Base-by-base conservation (phyloP, 2,113 vertebrate species). In the Rhynchomys soricoides region DNA sequence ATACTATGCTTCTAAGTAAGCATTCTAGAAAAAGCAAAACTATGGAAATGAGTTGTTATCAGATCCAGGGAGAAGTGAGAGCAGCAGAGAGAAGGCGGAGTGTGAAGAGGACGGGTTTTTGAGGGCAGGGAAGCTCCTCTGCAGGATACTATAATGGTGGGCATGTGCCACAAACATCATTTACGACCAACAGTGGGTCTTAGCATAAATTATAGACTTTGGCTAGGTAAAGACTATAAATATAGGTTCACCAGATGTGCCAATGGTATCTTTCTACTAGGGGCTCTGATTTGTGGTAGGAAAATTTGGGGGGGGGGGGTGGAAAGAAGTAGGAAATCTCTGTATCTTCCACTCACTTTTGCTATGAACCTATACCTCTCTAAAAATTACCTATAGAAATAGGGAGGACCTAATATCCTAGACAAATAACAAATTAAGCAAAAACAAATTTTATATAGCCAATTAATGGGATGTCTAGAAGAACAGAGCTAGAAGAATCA, bases 401-500 rank as follows among this genome's bases (percentile, higher is more conserved):
- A 74, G 13, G 40, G 31, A 31, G 43, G 86, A 45, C 5, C 1
- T 24, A 66, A 74, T 12, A 6, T 7, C n/a, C 70, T 88, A 92
- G 48, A 73, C 64, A 94, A 92, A 8, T 10, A 79, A 92, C 1
- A 52, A 87, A 88, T 29, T 34, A 85, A 37, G 62, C 3, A 59
- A 83, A 93, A 92, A 83, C 68, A 81, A 94, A 90, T 40, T 87
- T 91, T 91, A 31, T 78, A 45, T 57, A 94, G 71, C 3, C n/a
- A 83, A 73, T 12, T 66, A 50, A 13, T 24, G 31, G 21, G 77
- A 66, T 77, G 13, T 37, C 86, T 43, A 22, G 43, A 78, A 83
- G 22, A 16, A 88, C 89, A n/a, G 10, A 70, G 3, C 34, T 82
- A 48, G 57, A 89, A 24, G 2, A 10, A 34, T 64, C 66, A 93